Evolutionary conservation across 2,888 invertebrate genomes (phyloP).

Genomic region (Agriotes lineatus): DNA sequence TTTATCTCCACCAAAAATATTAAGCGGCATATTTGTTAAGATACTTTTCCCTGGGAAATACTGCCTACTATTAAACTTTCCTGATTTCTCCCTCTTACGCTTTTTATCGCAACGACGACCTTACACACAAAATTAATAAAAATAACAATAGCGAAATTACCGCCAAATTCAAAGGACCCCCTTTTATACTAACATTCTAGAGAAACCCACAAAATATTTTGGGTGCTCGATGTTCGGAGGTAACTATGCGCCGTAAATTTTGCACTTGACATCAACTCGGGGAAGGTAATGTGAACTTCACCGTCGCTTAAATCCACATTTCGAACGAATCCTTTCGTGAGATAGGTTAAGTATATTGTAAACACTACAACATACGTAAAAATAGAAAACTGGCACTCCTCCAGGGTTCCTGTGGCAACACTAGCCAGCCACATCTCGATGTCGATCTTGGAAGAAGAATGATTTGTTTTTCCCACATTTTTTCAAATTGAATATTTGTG

Average conservation of each 20-base stretch:
- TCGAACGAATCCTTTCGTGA: conserved; percentile 5
- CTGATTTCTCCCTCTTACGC: too few relatives aligned
- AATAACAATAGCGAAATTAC: neutral
- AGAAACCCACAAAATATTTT: neutral
- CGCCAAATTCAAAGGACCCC: neutral
- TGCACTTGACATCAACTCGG: neutral
- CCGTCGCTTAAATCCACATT: neutral
- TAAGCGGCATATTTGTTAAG: too few relatives aligned
- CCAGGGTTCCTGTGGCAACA: neutral
- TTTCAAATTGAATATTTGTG: too few relatives aligned
- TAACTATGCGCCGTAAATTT: neutral
- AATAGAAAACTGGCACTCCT: conserved; percentile 9
- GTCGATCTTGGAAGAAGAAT: neutral
- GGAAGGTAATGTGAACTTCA: neutral
- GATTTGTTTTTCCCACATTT: neutral
- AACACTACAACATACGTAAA: neutral
- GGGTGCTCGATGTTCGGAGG: neutral
- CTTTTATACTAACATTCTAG: neutral
- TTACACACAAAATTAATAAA: neutral
- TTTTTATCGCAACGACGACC: neutral
- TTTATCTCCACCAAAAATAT: too few relatives aligned
- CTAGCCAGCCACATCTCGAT: neutral
- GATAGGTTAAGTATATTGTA: conserved; percentile 15
- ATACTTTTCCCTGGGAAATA: too few relatives aligned
- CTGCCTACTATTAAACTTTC: too few relatives aligned